Conservation (phyloP, 2,888 invertebrate species). For the Cerastoderma edule region DNA sequence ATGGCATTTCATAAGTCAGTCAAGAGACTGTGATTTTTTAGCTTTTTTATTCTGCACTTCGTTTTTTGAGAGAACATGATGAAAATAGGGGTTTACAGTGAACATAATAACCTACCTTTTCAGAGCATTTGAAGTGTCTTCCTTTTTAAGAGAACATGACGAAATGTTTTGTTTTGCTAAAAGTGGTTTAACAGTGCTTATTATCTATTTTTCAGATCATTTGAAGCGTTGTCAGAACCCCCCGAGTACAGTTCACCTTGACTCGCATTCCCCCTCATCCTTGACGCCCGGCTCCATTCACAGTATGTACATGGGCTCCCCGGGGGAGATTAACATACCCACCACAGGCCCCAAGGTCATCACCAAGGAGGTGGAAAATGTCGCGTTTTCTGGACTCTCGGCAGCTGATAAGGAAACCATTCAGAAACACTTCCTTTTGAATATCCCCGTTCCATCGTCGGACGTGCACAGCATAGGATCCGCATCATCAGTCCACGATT, state of each 20-base stretch:
- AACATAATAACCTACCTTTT: too few species aligned
- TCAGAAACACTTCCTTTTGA: constrained; percentile 58
- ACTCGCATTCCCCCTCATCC: constrained; percentile 47
- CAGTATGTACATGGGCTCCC: constrained; percentile 46
- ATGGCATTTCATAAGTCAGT: too few species aligned
- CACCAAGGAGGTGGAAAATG: constrained; percentile 50
- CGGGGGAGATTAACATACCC: constrained; percentile 47
- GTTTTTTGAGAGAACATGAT: too few species aligned
- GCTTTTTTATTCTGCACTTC: too few species aligned
- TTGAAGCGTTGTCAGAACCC: constrained; percentile 59
- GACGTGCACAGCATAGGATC: constrained; percentile 36
- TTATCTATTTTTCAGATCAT: constrained; percentile 49
- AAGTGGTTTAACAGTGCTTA: too few species aligned
- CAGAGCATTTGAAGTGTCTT: too few species aligned
- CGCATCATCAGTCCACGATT: constrained; percentile 37
- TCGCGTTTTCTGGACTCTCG: constrained; percentile 48
- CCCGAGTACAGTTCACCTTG: constrained; percentile 44
- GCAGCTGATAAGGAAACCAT: constrained; percentile 55
- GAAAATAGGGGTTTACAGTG: too few species aligned
- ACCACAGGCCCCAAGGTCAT: constrained; percentile 53
- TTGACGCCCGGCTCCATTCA: constrained; percentile 45
- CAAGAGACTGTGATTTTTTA: too few species aligned
- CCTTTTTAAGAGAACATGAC: too few species aligned
- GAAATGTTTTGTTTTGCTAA: too few species aligned
- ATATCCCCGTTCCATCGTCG: constrained; percentile 54